These are phyloP conservation scores for Pyxicephalus adspersus DNA, from an alignment of 2,113 vertebrate genomes.

Conservation along the genomic window DNA sequence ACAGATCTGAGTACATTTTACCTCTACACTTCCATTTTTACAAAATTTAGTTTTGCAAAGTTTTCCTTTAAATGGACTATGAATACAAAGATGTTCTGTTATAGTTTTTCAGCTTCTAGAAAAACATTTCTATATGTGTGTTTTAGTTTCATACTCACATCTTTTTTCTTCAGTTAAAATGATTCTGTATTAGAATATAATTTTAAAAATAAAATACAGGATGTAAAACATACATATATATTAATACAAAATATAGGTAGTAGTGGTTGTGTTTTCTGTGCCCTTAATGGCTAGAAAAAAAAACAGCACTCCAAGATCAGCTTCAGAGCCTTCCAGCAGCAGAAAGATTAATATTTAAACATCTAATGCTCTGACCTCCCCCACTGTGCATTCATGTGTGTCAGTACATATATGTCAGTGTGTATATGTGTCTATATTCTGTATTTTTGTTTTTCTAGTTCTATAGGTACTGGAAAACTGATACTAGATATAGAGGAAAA, in stretches of 20 bases:
- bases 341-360: constrained; percentile 44
- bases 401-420: neutral
- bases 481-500: neutral
- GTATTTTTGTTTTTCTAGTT: neutral
- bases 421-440: neutral
- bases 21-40: no score
- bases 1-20: no score
- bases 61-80: no score
- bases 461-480: neutral
- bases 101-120: no score
- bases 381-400: constrained; percentile 4
- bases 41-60: no score
- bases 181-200: no score
- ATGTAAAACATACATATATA: neutral
- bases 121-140: no score
- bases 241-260: no score
- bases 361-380: constrained; percentile 23
- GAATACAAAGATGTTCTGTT: no score
- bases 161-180: no score
- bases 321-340: constrained; percentile 36
- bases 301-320: constrained; percentile 17
- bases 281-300: constrained; percentile 9
- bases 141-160: no score
- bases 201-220: no score
- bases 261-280: neutral